Base-by-base conservation (phyloP, 2,888 invertebrate genomes). In the Leuctra nigra region DNA sequence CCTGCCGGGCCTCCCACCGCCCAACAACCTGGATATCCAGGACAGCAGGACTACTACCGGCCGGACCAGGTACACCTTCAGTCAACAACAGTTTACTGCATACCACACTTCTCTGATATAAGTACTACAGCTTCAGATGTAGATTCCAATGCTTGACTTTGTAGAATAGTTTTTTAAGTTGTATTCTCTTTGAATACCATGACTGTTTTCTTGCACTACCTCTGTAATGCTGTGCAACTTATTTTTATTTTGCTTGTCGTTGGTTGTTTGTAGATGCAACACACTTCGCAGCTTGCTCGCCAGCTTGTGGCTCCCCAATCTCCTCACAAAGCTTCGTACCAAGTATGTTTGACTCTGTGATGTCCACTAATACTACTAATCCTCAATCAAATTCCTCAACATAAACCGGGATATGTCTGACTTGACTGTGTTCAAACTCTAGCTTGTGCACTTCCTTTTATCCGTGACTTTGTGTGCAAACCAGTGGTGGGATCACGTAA, bases 1-100 rank as follows among this genome's bases (percentile, higher is more conserved):
- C 87, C 87, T 67, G 85, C 87, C 65, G 86, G 87, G 67, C 85
- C 86, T 62, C 80, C 84, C 53, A 53, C 50, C 35, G 62, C 62
- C 33, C 62, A 61, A 38, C 62, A 61, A 24, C 63, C 64, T 38
- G 62, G 63, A 24, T 66, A 66, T 67, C 65, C 66, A 25, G 60
- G 62, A 50, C 72, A 74, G 59, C 74, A 73, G 63, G 75, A 76
- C 52, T 76, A 75, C 65, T 75, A 75, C 64, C 68, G 74, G 59
- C 74, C 68, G 62, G 75, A 81, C 72, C 77, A 81, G 83, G 86
- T 84, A 72, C 70, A 69, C 69, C n/a, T n/a, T n/a, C n/a, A n/a
- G n/a, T n/a, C 64, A 59, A n/a, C n/a, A n/a, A n/a, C n/a, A n/a
- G n/a, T n/a, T n/a, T n/a, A n/a, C n/a, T n/a, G n/a, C n/a, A n/a